Evolutionary conservation across 23 tunicate genomes (phyloP), one percentile per base, ranked within the genome.

Genomic region (Halocynthia roretzi): DNA sequence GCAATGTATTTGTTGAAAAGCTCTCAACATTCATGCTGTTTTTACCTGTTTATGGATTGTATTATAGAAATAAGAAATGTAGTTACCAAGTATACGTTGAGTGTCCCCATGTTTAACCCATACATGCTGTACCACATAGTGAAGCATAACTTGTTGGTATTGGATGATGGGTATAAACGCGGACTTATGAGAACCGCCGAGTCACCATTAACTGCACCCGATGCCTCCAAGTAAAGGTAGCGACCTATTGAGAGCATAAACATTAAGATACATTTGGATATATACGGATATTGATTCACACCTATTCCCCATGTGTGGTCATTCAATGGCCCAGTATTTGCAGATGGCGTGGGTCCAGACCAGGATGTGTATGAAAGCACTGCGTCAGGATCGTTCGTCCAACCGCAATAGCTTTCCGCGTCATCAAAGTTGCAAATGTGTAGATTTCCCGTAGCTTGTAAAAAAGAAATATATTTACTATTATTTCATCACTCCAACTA

Each of bases 401-500:
- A 90, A 7, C 86, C 86, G 66, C 97, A 90, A 7, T 6, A 57
- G 50, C 53, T 62, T 11, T 71, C 50, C 44, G 17, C 83, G 15
- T 88, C 83, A 70, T 90, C 97, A 57, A 90, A 90, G 15, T 76
- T 80, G 71, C 97, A 90, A 50, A 77, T 70, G 65, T 76, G 86
- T 9, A 76, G 23, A 2, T 56, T 74, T 2, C 50, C 75, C 48
- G 54, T 9, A 9, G 55, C 75, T 70, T 5, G 17, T n/a, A 67
- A 4, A 11, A 15, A 2, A 4, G 76, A 71, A 10, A 50, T 10
- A 71, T 2, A 10, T 71, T 12, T 48, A 71, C 44, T 31, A 31
- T 31, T 31, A 31, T 31, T 31, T 31, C 44, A 31, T 31, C 44
- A 31, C 4, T 31, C 44, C 44, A 31, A 31, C 44, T 31, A 1